Evolutionary conservation across 2,888 invertebrate species (phyloP), one percentile per base, ranked within the genome.

Genomic region (Ophion slaviceki): DNA sequence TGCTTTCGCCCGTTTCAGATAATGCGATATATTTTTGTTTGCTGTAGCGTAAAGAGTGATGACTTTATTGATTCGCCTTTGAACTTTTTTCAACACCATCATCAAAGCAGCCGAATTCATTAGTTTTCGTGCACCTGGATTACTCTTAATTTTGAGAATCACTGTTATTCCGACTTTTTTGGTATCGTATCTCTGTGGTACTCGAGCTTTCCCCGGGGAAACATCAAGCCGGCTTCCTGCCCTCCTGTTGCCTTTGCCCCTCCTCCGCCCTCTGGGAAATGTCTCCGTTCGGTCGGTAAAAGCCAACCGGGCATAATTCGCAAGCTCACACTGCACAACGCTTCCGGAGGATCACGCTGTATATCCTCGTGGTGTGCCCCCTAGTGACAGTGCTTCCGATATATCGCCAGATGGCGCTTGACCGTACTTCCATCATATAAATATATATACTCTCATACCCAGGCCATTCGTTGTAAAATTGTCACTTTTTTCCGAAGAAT

Each of bases 291-390:
- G 89, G 89, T 80, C 85, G 84, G 84, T 67, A 85, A 82, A 88
- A 86, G 88, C 88, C 89, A 88, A 72, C 53, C 88, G 89, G 90
- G 90, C 91, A 92, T 92, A 92, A 92, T 92, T 92, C 92, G 91
- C 91, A 91, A 91, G 90, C 88, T 88, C 88, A 87, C 89, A 90
- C 85, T 47, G 61, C 40, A 24, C 47, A 72, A 70, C 66, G 80
- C 75, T 59, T 40, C 71, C 81, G 87, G 82, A 86, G 87, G 89
- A 88, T 89, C 88, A 88, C 87, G 88, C 53, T 36, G 36, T 36
- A 36, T 36, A 89, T 87, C 90, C 89, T 89, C 90, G 88, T 89
- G 89, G 87, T 88, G 91, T 90, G 91, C 90, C 88, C 88, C 86
- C 88, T 87, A 36, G 36, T 36, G 36, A 36, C 36, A 86, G 86